These are phyloP conservation scores for Ommatoiulus sabulosus DNA, from an alignment of 2,888 invertebrate genomes.

Conservation along the genomic window DNA sequence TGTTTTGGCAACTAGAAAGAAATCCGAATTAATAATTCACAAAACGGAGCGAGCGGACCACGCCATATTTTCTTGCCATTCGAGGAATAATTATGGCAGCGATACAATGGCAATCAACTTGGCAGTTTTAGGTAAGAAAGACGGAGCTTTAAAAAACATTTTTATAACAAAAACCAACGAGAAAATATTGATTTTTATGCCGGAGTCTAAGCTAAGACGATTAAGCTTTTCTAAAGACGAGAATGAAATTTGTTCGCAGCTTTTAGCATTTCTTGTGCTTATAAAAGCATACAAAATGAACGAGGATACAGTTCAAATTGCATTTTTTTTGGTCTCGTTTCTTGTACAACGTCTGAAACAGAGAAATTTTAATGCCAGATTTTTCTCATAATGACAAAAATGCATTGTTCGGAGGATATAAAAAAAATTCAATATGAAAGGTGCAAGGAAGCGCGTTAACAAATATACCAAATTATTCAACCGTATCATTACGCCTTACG, in stretches of 20 bases:
- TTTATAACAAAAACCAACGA: neutral
- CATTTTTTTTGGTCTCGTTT: neutral
- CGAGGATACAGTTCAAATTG: neutral
- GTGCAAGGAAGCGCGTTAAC: neutral
- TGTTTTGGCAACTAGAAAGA: conserved; percentile 45
- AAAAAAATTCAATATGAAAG: neutral
- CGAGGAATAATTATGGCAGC: conserved; percentile 58
- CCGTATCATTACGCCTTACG: too few species aligned
- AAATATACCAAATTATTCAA: neutral
- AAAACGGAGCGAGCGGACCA: conserved; percentile 58
- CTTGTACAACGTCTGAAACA: neutral
- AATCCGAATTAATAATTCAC: conserved; percentile 58
- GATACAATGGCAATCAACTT: conserved; percentile 56
- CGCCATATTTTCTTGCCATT: conserved; percentile 57
- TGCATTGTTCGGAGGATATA: neutral
- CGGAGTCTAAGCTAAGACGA: neutral
- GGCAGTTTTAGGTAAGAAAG: conserved; percentile 53
- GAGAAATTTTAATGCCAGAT: neutral
- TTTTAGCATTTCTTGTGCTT: neutral
- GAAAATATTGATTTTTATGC: neutral
- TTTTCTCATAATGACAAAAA: neutral
- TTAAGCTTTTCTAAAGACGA: neutral
- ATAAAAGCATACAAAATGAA: neutral
- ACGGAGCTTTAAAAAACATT: neutral
- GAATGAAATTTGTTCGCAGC: neutral